Conservation (phyloP, 2,888 invertebrate genomes). For the Holacanthella duospinosa region DNA sequence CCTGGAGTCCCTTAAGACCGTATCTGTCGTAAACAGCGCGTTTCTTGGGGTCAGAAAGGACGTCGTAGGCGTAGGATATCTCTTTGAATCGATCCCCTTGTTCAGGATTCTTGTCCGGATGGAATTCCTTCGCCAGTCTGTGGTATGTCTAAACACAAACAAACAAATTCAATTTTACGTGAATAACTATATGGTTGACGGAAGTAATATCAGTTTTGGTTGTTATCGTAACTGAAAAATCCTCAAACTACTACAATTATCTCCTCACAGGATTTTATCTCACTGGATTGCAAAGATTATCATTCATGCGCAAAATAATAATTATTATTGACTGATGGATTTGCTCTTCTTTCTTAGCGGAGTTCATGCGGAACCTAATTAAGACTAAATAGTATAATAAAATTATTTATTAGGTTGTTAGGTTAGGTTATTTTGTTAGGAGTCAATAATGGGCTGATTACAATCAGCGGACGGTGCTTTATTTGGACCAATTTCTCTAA, state of each 20-base stretch:
- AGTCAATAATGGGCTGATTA: too few relatives aligned
- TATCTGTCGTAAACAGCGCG: constrained; percentile 71
- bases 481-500: too few relatives aligned
- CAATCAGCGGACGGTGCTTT: too few relatives aligned
- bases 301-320: too few relatives aligned
- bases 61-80: constrained; percentile 89
- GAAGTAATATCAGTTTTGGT: background rate
- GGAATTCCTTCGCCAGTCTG: constrained; percentile 84
- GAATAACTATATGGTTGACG: background rate
- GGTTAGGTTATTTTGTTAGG: too few relatives aligned
- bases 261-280: background rate
- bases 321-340: too few relatives aligned
- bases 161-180: too few relatives aligned
- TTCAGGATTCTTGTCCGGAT: constrained; percentile 79
- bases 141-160: constrained; percentile 79
- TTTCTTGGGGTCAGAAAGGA: constrained; percentile 79
- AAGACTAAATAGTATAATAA: too few relatives aligned
- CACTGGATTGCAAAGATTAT: background rate
- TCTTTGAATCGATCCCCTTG: constrained; percentile 63
- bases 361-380: too few relatives aligned
- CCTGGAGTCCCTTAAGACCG: constrained; percentile 79
- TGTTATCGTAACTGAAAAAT: background rate
- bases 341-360: too few relatives aligned
- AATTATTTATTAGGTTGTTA: too few relatives aligned
- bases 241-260: too few relatives aligned